These are phyloP conservation scores for Uropsilus gracilis DNA, from an alignment of 2,113 vertebrate genomes.

Conservation along the genomic window DNA sequence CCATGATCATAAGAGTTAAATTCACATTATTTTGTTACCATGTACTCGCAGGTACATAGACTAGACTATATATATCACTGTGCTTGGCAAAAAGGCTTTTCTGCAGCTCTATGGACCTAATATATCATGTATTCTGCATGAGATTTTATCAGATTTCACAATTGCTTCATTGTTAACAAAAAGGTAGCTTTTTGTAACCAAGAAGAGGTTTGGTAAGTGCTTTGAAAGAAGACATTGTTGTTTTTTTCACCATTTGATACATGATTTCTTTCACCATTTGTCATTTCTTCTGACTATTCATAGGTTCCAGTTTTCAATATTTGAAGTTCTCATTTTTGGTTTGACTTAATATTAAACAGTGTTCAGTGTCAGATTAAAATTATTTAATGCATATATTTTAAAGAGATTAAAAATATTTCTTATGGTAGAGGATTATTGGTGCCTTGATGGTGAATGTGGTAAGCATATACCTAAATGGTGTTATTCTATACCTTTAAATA, in stretches of 20 bases:
- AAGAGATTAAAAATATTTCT: not conserved
- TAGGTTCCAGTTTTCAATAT: constrained; percentile 64
- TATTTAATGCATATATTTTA: not conserved
- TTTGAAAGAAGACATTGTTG: constrained; percentile 80
- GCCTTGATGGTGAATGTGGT: too few relatives aligned
- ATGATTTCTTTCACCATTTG: constrained; percentile 79
- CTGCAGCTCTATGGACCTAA: constrained; percentile 37
- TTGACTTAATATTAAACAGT: constrained; percentile 54
- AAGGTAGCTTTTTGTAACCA: constrained; percentile 69
- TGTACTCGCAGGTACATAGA: not conserved
- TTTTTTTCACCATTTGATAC: constrained; percentile 75
- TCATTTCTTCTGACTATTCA: constrained; percentile 54
- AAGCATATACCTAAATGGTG: too few relatives aligned
- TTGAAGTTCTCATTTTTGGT: constrained; percentile 73
- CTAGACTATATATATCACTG: not conserved
- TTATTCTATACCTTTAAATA: too few relatives aligned
- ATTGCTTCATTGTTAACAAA: constrained; percentile 74
- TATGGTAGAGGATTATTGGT: too few relatives aligned
- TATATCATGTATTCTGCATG: constrained; percentile 55
- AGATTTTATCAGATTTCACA: constrained; percentile 74
- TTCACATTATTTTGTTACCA: not conserved
- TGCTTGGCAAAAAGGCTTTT: not conserved
- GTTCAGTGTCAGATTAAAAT: constrained; percentile 37
- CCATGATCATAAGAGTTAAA: not conserved
- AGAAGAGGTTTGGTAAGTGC: constrained; percentile 70